Evolutionary conservation across 2,113 vertebrate genomes (phyloP).

Genomic region (Silurus meridionalis): DNA sequence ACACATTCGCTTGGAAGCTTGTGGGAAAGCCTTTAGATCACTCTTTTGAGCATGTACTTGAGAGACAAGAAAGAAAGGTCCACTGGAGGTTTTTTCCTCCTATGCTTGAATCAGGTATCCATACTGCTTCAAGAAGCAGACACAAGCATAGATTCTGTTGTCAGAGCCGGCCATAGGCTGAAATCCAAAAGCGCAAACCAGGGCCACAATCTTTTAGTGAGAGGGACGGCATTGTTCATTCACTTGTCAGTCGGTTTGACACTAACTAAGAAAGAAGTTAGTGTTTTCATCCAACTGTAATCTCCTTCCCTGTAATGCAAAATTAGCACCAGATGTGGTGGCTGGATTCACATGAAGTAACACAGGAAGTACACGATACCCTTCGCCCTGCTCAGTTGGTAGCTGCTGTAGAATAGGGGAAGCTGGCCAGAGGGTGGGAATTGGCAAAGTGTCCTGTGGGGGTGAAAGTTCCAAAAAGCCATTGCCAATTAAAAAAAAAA

Average conservation of each 20-base stretch:
- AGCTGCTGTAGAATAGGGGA: background rate
- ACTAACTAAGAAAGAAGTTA: background rate
- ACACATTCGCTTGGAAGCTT: background rate
- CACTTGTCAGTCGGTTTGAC: background rate
- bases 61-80: constrained; percentile 11
- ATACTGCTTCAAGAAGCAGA: background rate
- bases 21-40: constrained; percentile 28
- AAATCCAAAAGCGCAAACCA: background rate
- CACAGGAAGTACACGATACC: background rate
- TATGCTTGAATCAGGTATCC: constrained; percentile 22
- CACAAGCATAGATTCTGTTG: background rate
- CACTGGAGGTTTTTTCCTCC: constrained; percentile 19
- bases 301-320: background rate
- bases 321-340: background rate
- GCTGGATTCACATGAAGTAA: background rate
- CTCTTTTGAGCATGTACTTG: constrained; percentile 22
- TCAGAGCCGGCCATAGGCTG: background rate
- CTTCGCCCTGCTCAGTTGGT: background rate
- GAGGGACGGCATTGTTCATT: background rate
- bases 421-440: background rate
- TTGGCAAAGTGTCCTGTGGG: background rate
- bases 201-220: background rate
- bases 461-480: background rate
- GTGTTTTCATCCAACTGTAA: background rate
- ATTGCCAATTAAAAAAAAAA: background rate